Conservation (phyloP, 2,113 vertebrate genomes). For the Gyps fulvus region DNA sequence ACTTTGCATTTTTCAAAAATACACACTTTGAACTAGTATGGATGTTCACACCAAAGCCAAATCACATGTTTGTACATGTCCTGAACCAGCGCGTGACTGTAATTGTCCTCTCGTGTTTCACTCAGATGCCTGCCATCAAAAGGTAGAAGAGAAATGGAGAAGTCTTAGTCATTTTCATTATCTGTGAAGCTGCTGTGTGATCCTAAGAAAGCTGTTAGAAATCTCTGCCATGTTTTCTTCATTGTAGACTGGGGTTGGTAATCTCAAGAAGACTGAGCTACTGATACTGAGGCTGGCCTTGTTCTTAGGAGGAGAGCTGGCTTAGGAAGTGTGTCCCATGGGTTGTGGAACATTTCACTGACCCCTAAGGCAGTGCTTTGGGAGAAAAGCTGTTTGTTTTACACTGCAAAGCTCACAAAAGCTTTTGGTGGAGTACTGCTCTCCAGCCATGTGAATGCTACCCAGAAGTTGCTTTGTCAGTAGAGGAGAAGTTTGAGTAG, state of each 20-base stretch:
- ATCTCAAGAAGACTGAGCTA: not conserved
- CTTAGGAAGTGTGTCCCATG: not conserved
- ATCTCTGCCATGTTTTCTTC: not conserved
- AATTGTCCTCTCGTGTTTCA: not conserved
- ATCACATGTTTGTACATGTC: not conserved
- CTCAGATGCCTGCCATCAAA: not conserved
- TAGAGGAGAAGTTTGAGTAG: not conserved
- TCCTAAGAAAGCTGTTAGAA: not conserved
- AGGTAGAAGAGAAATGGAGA: not conserved
- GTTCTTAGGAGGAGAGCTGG: not conserved
- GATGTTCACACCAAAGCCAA: not conserved
- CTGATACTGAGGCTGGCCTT: not conserved
- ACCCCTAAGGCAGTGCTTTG: not conserved
- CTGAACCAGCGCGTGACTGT: not conserved
- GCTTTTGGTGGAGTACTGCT: not conserved
- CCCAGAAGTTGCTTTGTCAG: not conserved
- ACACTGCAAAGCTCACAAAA: not conserved
- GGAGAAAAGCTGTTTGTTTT: not conserved
- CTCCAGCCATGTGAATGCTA: not conserved
- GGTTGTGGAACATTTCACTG: not conserved
- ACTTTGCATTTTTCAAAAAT: not conserved
- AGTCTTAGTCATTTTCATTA: not conserved
- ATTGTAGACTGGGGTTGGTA: not conserved
- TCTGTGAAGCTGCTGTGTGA: not conserved
- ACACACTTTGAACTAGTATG: not conserved